These are phyloP conservation scores for Hypselothyrea guttata DNA, from an alignment of 2,888 invertebrate genomes.

Conservation along the genomic window DNA sequence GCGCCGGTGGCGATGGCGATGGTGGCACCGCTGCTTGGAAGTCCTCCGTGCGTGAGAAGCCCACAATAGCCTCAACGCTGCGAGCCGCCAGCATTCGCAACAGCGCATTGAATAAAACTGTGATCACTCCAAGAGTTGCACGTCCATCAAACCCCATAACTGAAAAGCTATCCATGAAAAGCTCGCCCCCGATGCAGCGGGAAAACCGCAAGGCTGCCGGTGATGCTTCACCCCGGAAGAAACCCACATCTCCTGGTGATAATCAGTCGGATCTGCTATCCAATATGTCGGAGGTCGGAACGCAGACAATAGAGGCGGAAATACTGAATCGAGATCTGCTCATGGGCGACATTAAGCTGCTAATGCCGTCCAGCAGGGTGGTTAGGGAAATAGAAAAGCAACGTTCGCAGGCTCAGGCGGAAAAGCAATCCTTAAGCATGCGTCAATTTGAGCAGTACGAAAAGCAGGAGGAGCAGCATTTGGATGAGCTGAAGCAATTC, in stretches of 20 bases:
- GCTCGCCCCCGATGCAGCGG: conserved; percentile 12
- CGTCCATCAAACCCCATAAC: background rate
- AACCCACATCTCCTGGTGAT: too few species aligned
- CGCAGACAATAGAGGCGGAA: conserved; percentile 74
- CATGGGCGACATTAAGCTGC: conserved; percentile 64
- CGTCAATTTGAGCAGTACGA: conserved; percentile 70
- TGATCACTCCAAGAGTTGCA: conserved; percentile 9
- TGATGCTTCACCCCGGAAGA: conserved; percentile 4
- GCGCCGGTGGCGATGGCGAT: conserved; percentile 60
- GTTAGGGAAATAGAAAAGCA: conserved; percentile 58
- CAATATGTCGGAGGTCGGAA: conserved; percentile 53
- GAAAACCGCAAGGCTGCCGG: conserved; percentile 24
- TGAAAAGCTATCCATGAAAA: background rate
- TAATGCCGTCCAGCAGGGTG: conserved; percentile 64
- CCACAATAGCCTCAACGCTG: conserved; percentile 56
- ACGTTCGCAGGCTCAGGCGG: conserved; percentile 42
- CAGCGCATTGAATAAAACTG: conserved; percentile 11
- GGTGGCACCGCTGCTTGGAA: conserved; percentile 51
- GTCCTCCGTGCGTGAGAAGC: conserved; percentile 31
- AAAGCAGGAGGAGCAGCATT: conserved; percentile 70
- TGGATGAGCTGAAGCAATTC: conserved; percentile 76
- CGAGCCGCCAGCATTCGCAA: conserved; percentile 50
- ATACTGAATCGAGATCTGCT: conserved; percentile 68
- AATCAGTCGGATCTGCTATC: too few species aligned
- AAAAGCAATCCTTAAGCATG: background rate